Percentiles rank a stretch among this genome's conserved stretches.
phyloP scores from a whole-genome alignment of 2,888 invertebrate genomes.

The Taphrorychus bicolor region DNA sequence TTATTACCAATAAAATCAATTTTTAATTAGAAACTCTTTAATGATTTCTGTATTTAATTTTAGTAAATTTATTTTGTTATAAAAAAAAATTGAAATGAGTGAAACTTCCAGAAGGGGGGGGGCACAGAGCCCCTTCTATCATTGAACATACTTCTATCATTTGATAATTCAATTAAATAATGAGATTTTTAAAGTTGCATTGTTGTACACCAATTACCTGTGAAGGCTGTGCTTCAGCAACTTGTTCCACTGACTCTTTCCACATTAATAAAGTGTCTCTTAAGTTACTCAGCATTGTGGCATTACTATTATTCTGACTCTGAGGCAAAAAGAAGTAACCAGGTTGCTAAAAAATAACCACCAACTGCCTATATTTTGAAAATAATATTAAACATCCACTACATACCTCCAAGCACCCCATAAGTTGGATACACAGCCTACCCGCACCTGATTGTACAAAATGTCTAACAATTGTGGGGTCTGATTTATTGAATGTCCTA shows the following conservation, averaged over 20 bases:
- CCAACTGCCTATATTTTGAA: not conserved
- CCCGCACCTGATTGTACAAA: not conserved
- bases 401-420: not conserved
- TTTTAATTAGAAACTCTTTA: too few relatives aligned
- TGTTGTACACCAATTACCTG: not conserved
- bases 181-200: not conserved
- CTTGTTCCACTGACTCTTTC: conserved; percentile 31
- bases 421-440: not conserved
- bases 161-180: not conserved
- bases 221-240: not conserved
- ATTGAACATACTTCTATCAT: too few relatives aligned
- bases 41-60: too few relatives aligned
- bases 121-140: too few relatives aligned
- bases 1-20: too few relatives aligned
- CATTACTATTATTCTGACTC: not conserved
- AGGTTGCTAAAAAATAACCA: conserved; percentile 1
- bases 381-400: not conserved
- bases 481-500: not conserved
- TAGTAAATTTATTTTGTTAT: too few relatives aligned
- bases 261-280: conserved; percentile 39
- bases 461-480: not conserved
- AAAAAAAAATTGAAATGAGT: too few relatives aligned
- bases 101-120: too few relatives aligned
- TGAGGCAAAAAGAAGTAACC: not conserved
- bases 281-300: not conserved